Conservation (phyloP, 2,888 invertebrate species). For the Branchellion lobata region DNA sequence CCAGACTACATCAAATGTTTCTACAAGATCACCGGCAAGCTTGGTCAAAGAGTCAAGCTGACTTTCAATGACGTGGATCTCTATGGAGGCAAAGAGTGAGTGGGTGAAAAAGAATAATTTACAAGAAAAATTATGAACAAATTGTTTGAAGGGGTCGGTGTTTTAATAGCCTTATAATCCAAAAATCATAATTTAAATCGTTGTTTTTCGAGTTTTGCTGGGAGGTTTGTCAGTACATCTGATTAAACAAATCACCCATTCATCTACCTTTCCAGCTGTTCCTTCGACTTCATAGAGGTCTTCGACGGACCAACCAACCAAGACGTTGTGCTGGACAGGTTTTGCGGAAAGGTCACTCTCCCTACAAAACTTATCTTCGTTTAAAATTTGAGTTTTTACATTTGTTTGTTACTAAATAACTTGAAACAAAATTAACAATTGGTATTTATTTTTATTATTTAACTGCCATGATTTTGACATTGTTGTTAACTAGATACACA, state of each 20-base stretch:
- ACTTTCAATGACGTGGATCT: conserved; percentile 52
- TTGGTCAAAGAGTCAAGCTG: conserved; percentile 64
- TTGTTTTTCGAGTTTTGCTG: too few species aligned
- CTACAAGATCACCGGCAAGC: conserved; percentile 80
- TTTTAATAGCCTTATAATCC: too few species aligned
- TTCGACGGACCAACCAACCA: conserved; percentile 88
- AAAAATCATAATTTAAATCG: neutral
- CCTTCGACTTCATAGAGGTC: conserved; percentile 94
- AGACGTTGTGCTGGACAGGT: conserved; percentile 88
- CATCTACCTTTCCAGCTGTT: conserved; percentile 73
- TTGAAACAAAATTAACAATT: too few species aligned
- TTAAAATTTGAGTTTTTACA: too few species aligned
- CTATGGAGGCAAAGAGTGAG: conserved; percentile 53
- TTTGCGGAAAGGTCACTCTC: conserved; percentile 89
- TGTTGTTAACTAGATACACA: neutral
- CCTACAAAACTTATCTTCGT: neutral
- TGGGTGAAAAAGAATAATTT: neutral
- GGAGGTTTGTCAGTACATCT: too few species aligned
- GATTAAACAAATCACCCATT: too few species aligned
- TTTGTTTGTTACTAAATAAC: too few species aligned
- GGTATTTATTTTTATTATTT: too few species aligned
- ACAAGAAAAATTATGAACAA: neutral
- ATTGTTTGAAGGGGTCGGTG: too few species aligned
- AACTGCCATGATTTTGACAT: too few species aligned
- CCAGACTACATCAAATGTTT: conserved; percentile 88